Base-by-base conservation (phyloP, 2,113 vertebrate species). In the Gorsachius goisagi region DNA sequence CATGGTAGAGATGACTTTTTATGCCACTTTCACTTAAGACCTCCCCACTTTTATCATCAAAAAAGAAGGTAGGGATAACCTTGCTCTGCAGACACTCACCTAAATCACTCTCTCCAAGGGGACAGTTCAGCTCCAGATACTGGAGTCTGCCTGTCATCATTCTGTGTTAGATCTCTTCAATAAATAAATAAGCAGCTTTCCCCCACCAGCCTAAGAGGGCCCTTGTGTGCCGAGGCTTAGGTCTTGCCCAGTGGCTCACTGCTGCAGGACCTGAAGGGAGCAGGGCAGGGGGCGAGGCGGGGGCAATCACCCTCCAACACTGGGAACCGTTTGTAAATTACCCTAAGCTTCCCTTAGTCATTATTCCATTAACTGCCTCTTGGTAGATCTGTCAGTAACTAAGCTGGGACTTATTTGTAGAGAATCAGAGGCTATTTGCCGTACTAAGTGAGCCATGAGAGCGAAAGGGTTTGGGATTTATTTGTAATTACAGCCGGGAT, bases 401-500 rank as follows among this genome's bases (percentile, higher is more conserved):
- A 95, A 96, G 95, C 93, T 95, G 95, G 93, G 76, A 97, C 88
- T 95, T 96, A 96, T 95, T 97, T 97, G 97, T 92, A 97, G 89
- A 96, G 97, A 97, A 97, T 95, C 94, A 78, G 94, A 94, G 95
- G 90, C 95, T 98, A 97, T 97, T 97, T 96, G 96, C 76, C n/a
- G 88, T 94, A 97, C 97, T 95, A 95, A 97, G 95, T 85, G 91
- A 97, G 96, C 95, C 86, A 75, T 95, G 97, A 96, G 97, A 97
- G 93, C 81, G 23, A 89, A 91, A 95, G 91, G 94, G 96, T 89
- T 94, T 93, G 97, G 94, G 97, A 97, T 97, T 98, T 97, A 96
- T 97, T 97, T 97, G 97, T 97, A 98, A 98, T 98, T 97, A 97
- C 97, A 98, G 97, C 93, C 93, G 62, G 64, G 92, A 95, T 94